These are phyloP conservation scores for Lamellibrachia luymesi DNA, from an alignment of 1,140 invertebrate species.

Conservation along the genomic window DNA sequence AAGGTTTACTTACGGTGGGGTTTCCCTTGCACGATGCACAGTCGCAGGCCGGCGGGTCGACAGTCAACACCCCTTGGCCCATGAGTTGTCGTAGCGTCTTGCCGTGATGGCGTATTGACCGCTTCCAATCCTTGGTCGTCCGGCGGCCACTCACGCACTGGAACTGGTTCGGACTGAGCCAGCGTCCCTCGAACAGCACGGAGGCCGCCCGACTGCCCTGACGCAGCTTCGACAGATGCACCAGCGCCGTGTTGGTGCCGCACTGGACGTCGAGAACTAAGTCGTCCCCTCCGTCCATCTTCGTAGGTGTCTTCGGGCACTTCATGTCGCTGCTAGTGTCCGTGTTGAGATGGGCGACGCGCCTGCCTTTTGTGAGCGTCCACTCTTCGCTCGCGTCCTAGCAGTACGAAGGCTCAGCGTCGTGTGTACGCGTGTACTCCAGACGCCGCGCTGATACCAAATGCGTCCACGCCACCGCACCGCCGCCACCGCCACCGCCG, in stretches of 20 bases:
- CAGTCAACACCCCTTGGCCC: slow-evolving; percentile 58
- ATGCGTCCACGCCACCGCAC: neutral
- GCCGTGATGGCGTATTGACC: slow-evolving; percentile 60
- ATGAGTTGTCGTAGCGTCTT: slow-evolving; percentile 61
- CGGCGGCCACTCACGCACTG: slow-evolving; percentile 60
- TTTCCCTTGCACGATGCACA: slow-evolving; percentile 47
- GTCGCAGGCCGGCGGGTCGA: slow-evolving; percentile 57
- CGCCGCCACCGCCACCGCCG: too few relatives aligned
- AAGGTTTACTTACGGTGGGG: neutral
- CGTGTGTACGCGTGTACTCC: neutral
- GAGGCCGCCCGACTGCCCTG: slow-evolving; percentile 59
- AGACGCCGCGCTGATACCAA: neutral
- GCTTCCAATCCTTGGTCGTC: slow-evolving; percentile 62
- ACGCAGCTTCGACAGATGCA: slow-evolving; percentile 56
- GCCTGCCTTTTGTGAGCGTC: neutral
- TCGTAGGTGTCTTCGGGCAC: slow-evolving; percentile 48
- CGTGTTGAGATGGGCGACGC: neutral
- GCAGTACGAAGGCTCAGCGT: neutral
- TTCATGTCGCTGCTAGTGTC: slow-evolving; percentile 36
- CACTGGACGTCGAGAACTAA: slow-evolving; percentile 58
- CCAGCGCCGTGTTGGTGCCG: slow-evolving; percentile 53
- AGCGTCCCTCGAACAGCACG: slow-evolving; percentile 55
- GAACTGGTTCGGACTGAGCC: slow-evolving; percentile 62
- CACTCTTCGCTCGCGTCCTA: neutral
- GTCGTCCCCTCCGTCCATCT: slow-evolving; percentile 45